Evolutionary conservation across 2,888 invertebrate species (phyloP).

Genomic region (Cotesia congregata): DNA sequence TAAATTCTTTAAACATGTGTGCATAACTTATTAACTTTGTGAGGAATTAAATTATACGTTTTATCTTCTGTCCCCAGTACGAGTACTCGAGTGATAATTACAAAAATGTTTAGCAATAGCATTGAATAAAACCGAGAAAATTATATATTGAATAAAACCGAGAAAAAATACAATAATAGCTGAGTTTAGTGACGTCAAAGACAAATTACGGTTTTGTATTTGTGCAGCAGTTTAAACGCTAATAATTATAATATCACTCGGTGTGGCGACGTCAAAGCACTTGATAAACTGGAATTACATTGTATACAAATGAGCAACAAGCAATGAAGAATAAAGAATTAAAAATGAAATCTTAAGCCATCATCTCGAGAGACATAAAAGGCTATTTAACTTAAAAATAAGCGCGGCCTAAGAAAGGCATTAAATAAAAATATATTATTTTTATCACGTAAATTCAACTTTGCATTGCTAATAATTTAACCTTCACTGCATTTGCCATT

Average conservation of each 20-base stretch:
- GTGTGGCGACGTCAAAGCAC: background rate
- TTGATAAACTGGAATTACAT: background rate
- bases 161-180: too few species aligned
- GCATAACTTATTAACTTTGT: background rate
- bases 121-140: too few species aligned
- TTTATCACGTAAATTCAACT: conserved; percentile 57
- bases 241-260: background rate
- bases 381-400: background rate
- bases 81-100: too few species aligned
- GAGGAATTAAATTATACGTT: too few species aligned
- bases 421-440: conserved; percentile 55
- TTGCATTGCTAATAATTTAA: conserved; percentile 56
- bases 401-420: conserved; percentile 18
- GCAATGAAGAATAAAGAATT: background rate
- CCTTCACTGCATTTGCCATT: conserved; percentile 4
- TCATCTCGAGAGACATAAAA: background rate
- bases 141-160: too few species aligned
- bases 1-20: background rate
- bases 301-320: background rate
- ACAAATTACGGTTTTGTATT: background rate
- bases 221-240: background rate
- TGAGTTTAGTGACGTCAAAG: too few species aligned
- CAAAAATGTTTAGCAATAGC: too few species aligned
- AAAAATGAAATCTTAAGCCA: background rate
- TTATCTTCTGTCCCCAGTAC: too few species aligned